Evolutionary conservation across 1,140 invertebrate genomes (phyloP), one percentile per base, ranked within the genome.

Genomic region (Scaptodrosophila lebanonensis): DNA sequence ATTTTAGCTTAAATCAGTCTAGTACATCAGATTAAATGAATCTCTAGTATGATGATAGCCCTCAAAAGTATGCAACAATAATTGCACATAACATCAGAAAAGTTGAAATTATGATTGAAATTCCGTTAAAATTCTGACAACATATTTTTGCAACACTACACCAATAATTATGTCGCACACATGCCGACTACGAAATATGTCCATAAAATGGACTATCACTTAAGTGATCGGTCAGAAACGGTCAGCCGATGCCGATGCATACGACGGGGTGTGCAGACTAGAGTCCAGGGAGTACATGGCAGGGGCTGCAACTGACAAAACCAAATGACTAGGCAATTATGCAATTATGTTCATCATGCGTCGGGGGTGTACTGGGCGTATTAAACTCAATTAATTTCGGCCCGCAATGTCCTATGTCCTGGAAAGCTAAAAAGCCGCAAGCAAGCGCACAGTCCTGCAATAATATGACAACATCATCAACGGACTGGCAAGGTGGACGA

Each of bases 151-250:
- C 59, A 54, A 72, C 51, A 48, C 52, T n/a, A 77, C 61, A 68
- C 59, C 68, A 53, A 72, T 67, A 79, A 77, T 79, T 79, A 77
- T 79, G 68, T 72, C 64, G 59, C 73, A 72, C 64, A 72, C 73
- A 76, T 56, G 64, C 29, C 53, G 54, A 68, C 51, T 53, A 67
- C 63, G 47, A 77, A 72, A 79, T 72, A 79, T 72, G 67, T 53
- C 67, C 67, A 79, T 79, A 73, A 77, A 77, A 77, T 68, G 59
- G 68, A 65, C 72, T 72, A 72, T 77, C 67, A 77, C 73, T 72
- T 68, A 71, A 79, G 59, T 68, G 72, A 68, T 72, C 64, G 48
- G 29, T 60, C 48, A 27, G 32, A 32, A 13, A 11, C 13, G 38
- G 17, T 45, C 43, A 45, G 20, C 4, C 5, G 1, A 4, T 8